These are phyloP conservation scores for Rhincodon typus DNA, from an alignment of 2,797 vertebrate species.

Conservation along the genomic window DNA sequence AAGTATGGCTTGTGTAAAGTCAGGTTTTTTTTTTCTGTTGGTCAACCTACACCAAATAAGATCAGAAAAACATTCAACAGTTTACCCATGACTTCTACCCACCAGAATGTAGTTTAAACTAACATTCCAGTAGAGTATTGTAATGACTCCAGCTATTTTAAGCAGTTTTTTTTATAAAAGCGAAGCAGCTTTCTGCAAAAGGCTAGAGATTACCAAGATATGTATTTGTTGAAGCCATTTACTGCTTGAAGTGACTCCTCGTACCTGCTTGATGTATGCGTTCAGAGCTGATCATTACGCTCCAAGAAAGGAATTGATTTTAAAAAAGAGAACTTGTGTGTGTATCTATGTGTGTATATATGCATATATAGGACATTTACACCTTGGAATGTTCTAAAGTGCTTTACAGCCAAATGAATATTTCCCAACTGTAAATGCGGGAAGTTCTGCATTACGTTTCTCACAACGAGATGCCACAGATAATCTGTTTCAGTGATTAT, in stretches of 20 bases:
- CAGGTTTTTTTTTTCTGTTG: not conserved
- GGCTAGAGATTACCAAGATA: not conserved
- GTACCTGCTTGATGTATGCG: not conserved
- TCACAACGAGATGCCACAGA: not conserved
- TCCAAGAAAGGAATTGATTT: not conserved
- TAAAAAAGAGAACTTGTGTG: not conserved
- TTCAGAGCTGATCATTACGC: not conserved
- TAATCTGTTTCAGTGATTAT: not conserved
- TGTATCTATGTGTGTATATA: no score
- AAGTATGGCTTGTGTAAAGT: no score
- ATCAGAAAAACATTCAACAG: not conserved
- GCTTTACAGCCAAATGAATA: not conserved
- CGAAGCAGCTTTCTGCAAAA: not conserved
- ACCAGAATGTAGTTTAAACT: conserved; percentile 2
- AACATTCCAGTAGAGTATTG: not conserved
- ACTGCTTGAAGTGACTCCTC: not conserved
- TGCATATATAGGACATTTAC: not conserved
- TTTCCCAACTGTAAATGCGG: not conserved
- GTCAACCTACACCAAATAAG: not conserved
- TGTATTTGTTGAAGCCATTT: not conserved
- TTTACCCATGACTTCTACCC: not conserved
- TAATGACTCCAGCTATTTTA: not conserved
- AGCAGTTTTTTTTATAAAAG: conserved; percentile 2
- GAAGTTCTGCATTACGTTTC: not conserved
- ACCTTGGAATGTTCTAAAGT: not conserved